phyloP scores from a whole-genome alignment of 2,797 vertebrate genomes.

The Ptychadena robeensis region DNA sequence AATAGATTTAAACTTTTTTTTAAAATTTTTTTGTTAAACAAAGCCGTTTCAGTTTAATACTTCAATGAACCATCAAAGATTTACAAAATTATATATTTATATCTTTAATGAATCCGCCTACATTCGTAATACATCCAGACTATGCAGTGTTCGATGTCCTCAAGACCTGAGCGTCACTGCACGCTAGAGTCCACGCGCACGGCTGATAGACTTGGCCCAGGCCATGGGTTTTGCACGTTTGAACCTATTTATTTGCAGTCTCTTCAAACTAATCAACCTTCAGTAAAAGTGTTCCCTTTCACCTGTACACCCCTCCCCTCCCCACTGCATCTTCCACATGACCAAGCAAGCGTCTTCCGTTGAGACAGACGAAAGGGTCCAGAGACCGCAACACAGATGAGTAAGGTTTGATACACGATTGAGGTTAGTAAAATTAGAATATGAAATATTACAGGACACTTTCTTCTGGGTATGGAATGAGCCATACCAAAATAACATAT shows the following conservation, averaged over 20 bases:
- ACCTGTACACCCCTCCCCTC: slow-evolving; percentile 34
- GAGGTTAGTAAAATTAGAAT: slow-evolving; percentile 50
- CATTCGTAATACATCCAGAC: slow-evolving; percentile 37
- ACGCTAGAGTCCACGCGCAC: not conserved
- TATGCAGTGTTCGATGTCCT: slow-evolving; percentile 13
- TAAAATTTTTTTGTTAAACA: slow-evolving; percentile 12
- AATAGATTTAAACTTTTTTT: slow-evolving; percentile 11
- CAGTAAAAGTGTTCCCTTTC: slow-evolving; percentile 34
- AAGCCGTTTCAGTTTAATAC: slow-evolving; percentile 34
- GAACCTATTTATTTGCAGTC: slow-evolving; percentile 21
- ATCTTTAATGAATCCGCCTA: slow-evolving; percentile 46
- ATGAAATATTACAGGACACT: slow-evolving; percentile 44
- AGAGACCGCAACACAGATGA: not conserved
- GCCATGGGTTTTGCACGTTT: slow-evolving; percentile 4
- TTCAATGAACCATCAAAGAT: slow-evolving; percentile 16
- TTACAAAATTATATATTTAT: slow-evolving; percentile 51
- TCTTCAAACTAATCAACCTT: slow-evolving; percentile 10
- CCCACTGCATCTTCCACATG: slow-evolving; percentile 15
- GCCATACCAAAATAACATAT: slow-evolving; percentile 24
- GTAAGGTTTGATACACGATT: not conserved
- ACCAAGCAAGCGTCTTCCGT: not conserved
- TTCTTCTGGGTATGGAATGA: slow-evolving; percentile 42
- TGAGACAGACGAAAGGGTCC: slow-evolving; percentile 2
- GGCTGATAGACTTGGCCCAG: slow-evolving; percentile 1
- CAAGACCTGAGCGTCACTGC: not conserved